These are phyloP conservation scores for Drosophila cracens DNA, from an alignment of 2,888 invertebrate species.

Conservation along the genomic window DNA sequence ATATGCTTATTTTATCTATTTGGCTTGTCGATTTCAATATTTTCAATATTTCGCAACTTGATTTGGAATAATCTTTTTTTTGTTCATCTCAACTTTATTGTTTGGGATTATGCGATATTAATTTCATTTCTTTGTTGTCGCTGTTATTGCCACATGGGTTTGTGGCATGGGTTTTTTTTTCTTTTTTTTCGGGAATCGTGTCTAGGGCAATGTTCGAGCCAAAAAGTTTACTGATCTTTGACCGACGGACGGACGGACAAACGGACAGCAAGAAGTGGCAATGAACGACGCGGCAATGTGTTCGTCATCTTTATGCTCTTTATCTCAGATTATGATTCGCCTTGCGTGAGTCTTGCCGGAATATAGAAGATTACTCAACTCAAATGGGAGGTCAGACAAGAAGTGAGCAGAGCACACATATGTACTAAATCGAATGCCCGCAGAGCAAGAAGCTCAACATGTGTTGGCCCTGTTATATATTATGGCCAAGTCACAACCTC, in stretches of 20 bases:
- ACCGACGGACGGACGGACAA: conserved; percentile 50
- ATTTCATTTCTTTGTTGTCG: conserved; percentile 53
- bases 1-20: conserved; percentile 6
- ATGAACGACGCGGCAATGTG: conserved; percentile 39
- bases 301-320: conserved; percentile 23
- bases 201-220: conserved; percentile 65
- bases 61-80: conserved; percentile 2
- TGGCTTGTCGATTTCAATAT: conserved; percentile 54
- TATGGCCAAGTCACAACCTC: not conserved
- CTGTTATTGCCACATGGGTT: conserved; percentile 24
- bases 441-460: not conserved
- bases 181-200: conserved; percentile 39
- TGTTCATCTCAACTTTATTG: conserved; percentile 36
- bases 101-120: conserved; percentile 53
- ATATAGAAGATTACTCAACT: conserved; percentile 28
- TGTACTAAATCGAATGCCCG: not conserved
- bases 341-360: conserved; percentile 30
- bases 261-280: conserved; percentile 38
- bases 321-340: conserved; percentile 14
- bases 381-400: conserved; percentile 11
- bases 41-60: conserved; percentile 62
- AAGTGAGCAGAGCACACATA: not conserved
- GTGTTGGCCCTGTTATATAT: not conserved
- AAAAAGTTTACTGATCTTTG: conserved; percentile 70
- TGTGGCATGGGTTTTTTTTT: conserved; percentile 1